Evolutionary conservation across 2,797 vertebrate species (phyloP).

Genomic region (Alca torda): DNA sequence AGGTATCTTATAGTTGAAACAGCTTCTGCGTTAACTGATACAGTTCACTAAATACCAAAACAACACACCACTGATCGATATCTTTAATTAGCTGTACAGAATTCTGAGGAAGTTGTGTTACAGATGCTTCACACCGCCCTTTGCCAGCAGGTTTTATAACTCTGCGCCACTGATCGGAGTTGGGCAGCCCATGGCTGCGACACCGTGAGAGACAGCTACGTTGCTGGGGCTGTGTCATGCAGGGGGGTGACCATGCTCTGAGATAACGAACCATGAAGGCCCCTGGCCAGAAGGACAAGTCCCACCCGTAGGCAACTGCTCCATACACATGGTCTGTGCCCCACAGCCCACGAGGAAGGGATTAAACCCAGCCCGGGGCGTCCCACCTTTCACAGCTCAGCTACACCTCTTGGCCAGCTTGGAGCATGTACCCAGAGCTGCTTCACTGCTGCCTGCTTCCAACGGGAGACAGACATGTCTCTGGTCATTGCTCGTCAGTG

Average conservation of each 20-base stretch:
- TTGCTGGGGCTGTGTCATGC: background rate
- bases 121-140: background rate
- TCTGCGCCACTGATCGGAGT: fast-evolving
- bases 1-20: background rate
- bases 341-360: background rate
- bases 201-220: fast-evolving
- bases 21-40: background rate
- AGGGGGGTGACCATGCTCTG: fast-evolving
- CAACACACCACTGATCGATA: fast-evolving
- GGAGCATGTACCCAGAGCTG: fast-evolving
- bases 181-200: background rate
- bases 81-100: background rate
- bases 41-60: background rate
- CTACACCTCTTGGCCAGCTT: background rate
- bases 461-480: background rate
- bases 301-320: fast-evolving
- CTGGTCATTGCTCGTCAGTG: background rate
- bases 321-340: too few relatives aligned
- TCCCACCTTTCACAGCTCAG: background rate
- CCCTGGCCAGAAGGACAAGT: background rate
- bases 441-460: background rate
- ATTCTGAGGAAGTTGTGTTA: background rate
- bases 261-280: fast-evolving
- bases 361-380: fast-evolving
- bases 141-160: background rate